Conservation (phyloP, 2,113 vertebrate genomes). For the Saguinus imperator region DNA sequence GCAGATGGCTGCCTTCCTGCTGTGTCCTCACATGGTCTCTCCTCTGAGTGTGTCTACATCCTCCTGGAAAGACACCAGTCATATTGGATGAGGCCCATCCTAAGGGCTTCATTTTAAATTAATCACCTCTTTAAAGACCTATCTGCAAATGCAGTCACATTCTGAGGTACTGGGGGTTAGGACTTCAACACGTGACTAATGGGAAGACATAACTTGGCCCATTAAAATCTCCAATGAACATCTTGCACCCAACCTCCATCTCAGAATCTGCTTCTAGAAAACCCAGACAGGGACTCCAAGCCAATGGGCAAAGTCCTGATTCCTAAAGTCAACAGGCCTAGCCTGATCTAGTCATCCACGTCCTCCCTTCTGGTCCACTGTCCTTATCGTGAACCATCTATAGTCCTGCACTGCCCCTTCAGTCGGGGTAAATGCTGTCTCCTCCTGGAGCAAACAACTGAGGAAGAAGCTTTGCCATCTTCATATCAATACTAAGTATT, state of each 20-base stretch:
- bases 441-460: neutral
- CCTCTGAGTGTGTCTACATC: neutral
- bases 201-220: neutral
- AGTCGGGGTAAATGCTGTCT: neutral
- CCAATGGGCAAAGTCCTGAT: neutral
- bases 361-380: neutral
- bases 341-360: too few species aligned
- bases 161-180: neutral
- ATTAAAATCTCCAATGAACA: neutral
- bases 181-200: neutral
- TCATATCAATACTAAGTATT: neutral
- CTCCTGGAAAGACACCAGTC: neutral
- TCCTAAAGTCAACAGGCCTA: accelerated
- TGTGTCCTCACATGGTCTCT: neutral
- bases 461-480: neutral
- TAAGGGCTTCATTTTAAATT: neutral
- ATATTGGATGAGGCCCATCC: too few species aligned
- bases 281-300: neutral
- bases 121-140: neutral
- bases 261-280: neutral
- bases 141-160: neutral
- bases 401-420: neutral
- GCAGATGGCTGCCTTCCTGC: neutral
- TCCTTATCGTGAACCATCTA: accelerated
- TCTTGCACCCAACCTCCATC: neutral